Base-by-base conservation (phyloP, 2,888 invertebrate genomes). In the Uropetala carovei region DNA sequence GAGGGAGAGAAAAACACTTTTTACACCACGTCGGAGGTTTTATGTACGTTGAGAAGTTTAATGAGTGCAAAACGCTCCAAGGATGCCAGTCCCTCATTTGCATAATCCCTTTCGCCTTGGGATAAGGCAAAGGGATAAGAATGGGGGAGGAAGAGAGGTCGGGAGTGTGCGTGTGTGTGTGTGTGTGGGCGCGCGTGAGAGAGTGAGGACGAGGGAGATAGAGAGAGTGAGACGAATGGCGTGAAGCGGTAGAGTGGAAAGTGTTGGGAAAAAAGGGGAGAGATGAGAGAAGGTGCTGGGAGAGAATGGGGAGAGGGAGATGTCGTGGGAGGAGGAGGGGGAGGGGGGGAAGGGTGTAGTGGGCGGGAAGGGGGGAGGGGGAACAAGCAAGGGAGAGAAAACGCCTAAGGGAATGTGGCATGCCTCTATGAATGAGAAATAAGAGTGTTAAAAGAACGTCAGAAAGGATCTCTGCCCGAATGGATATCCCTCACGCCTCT, bases 51-150 rank as follows among this genome's bases (percentile, higher is more conserved):
- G 89, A 89, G 89, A 64, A 89, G 89, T 89, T 89, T 64, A 89
- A 89, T 89, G 89, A 89, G 64, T 89, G 89, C 89, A 89, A 89
- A 89, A 43, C 89, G 86, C 86, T 86, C 60, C 60, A 64, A 89
- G 89, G 89, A 89, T 64, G 83, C 56, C 83, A 83, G 83, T 56
- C 43, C 64, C 64, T 68, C 89, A 89, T 89, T 68, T 89, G 89
- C 89, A 89, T 89, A 89, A 89, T 89, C 89, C 89, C 18, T 56
- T 43, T 68, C 89, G 89, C 89, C 30, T 86, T 86, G 86, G 86
- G 60, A 64, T 68, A 89, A 89, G 89, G 43, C 64, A n/a, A 11
- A 27, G 64, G 89, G 89, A 89, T 89, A 89, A 64, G 89, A 43
- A 58, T 83, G 83, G 57, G 43, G 11, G 22, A 0, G 75, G 22